Base-by-base conservation (phyloP, 1,140 invertebrate genomes). In the Manduca sexta region DNA sequence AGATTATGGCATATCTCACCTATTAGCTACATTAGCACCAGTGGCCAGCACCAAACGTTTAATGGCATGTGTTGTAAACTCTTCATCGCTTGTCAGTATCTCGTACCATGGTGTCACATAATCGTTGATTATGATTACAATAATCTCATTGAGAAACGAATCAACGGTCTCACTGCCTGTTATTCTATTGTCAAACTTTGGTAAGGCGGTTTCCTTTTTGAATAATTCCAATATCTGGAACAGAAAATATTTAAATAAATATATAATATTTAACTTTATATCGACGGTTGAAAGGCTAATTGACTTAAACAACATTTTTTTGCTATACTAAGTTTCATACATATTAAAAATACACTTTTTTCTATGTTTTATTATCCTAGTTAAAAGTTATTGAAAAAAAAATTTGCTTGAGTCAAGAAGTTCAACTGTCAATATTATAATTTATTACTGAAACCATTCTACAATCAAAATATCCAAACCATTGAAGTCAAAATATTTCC, bases 41-140 rank as follows among this genome's bases (percentile, higher is more conserved):
- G 88, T 84, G 51, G 88, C 86, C 55, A 88, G 84, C 51, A 88
- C 89, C 48, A 86, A 84, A 14, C 86, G 81, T 60, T 87, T 86
- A 21, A 91, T 88, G 26, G 87, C 63, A 65, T 82, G 84, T 53
- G 86, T 82, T 4, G 85, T 82, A 49, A 91, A 88, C 56, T 90
- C 88, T 48, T 87, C 81, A 66, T 90, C 88, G 62, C 87, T 71
- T 11, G 88, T 89, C 43, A 90, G 60, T 31, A 87, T 70, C 59
- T 86, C 87, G 81, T 94, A 95, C 94, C 94, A 96, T 7, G 91
- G 88, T 58, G 91, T 89, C 11, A 96, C 90, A 85, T 94, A 94
- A 83, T 95, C 94, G 70, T 92, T 88, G 35, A 95, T 88, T 34
- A 93, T 87, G 67, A 91, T 93, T 50, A 90, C 88, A 62, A 95